phyloP scores from a whole-genome alignment of 2,113 vertebrate genomes.

The Myocastor coypus region DNA sequence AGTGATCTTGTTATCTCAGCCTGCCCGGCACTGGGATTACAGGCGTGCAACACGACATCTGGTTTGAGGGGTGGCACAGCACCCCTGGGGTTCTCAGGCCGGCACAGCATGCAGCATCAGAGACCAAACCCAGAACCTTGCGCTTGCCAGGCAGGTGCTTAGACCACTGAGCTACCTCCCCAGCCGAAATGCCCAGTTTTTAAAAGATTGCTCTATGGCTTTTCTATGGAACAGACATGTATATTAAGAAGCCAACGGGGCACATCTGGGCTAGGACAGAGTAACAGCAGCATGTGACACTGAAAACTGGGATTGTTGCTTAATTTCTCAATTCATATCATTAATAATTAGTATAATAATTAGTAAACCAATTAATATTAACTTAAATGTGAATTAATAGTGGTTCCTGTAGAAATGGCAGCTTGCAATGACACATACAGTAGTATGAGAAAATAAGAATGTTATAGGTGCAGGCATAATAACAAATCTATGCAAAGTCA shows the following conservation, averaged over 20 bases:
- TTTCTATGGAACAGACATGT: background rate
- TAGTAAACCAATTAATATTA: background rate
- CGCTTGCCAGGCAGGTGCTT: too few species aligned
- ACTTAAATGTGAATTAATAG: background rate
- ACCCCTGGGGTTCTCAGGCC: too few species aligned
- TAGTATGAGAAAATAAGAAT: background rate
- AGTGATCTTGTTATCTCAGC: too few species aligned
- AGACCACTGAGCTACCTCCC: too few species aligned
- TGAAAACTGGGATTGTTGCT: background rate
- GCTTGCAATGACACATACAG: background rate
- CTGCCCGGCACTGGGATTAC: too few species aligned
- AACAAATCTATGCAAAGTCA: background rate
- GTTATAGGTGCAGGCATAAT: background rate
- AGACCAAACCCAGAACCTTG: too few species aligned
- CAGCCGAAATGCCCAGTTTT: background rate
- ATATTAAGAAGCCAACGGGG: background rate
- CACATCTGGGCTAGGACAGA: rapidly evolving
- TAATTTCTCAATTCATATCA: background rate
- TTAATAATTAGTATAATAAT: background rate
- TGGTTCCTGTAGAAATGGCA: background rate
- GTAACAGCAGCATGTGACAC: rapidly evolving
- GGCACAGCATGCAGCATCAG: too few species aligned
- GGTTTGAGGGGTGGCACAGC: too few species aligned
- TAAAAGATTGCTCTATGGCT: background rate
- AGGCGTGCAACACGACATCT: too few species aligned